Conservation (phyloP, 1,140 invertebrate species). For the Saccostrea glomerata region DNA sequence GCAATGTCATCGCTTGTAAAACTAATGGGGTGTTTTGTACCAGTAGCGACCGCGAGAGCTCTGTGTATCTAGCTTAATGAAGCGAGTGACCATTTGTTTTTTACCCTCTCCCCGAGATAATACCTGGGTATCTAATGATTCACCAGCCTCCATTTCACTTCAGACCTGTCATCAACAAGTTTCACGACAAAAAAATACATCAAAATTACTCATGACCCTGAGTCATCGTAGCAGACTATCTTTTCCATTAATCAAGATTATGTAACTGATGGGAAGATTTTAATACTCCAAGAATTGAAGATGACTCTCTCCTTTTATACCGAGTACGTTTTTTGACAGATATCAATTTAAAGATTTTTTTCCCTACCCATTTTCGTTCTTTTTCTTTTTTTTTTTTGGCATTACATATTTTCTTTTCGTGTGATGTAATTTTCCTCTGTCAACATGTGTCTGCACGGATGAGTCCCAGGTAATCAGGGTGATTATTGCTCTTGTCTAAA, state of each 20-base stretch:
- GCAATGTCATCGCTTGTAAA: neutral
- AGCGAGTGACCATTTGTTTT: constrained; percentile 10
- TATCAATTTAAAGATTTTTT: neutral
- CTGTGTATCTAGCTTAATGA: neutral
- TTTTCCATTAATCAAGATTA: constrained; percentile 30
- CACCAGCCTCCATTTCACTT: neutral
- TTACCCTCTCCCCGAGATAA: neutral
- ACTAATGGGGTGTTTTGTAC: neutral
- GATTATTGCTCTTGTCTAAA: neutral
- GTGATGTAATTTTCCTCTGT: constrained; percentile 21
- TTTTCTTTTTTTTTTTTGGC: neutral
- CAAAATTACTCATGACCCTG: constrained; percentile 29
- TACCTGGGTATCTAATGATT: neutral
- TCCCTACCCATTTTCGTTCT: neutral
- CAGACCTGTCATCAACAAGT: neutral
- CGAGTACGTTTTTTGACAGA: neutral
- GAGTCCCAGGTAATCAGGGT: neutral
- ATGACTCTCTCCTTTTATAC: neutral
- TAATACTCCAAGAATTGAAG: constrained; percentile 21
- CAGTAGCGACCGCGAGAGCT: neutral
- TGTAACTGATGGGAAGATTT: neutral
- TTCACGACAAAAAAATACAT: neutral
- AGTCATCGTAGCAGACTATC: neutral
- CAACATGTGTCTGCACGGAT: neutral
- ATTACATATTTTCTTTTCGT: neutral